Evolutionary conservation across 2,797 vertebrate genomes (phyloP).

Genomic region (Alectoris magna): DNA sequence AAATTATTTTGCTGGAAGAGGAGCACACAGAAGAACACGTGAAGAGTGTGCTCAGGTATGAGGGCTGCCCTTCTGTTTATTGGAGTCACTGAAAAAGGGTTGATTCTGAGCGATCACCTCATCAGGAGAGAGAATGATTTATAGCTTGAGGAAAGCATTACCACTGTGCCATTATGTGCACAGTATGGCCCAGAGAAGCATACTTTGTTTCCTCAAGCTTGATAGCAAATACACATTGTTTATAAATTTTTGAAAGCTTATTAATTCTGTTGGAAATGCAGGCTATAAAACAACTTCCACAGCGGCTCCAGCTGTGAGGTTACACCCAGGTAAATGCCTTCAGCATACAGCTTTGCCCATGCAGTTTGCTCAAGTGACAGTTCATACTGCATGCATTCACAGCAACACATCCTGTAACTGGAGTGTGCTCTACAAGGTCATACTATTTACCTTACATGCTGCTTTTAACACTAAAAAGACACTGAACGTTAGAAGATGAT

Average conservation of each 20-base stretch:
- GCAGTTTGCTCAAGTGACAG: not conserved
- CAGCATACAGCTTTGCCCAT: not conserved
- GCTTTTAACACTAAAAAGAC: constrained; percentile 2
- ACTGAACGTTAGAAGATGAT: not conserved
- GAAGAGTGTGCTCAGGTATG: not conserved
- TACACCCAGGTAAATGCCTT: not conserved
- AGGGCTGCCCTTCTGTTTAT: not conserved
- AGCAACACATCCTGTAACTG: not conserved
- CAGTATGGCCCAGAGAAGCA: not conserved
- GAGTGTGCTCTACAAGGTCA: not conserved
- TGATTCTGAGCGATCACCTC: not conserved
- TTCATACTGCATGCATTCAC: not conserved
- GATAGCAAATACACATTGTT: not conserved
- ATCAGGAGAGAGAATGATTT: not conserved
- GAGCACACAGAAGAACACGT: not conserved
- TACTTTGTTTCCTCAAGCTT: not conserved
- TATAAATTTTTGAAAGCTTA: not conserved
- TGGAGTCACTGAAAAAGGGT: not conserved
- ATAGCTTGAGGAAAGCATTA: not conserved
- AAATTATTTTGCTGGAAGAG: not conserved
- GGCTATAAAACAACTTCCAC: not conserved
- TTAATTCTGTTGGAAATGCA: not conserved
- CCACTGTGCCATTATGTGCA: fast-evolving
- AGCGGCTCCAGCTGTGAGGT: not conserved
- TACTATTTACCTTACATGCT: not conserved